Evolutionary conservation across 2,113 vertebrate species (phyloP), one percentile per base, ranked within the genome.

Genomic region (Natator depressus): DNA sequence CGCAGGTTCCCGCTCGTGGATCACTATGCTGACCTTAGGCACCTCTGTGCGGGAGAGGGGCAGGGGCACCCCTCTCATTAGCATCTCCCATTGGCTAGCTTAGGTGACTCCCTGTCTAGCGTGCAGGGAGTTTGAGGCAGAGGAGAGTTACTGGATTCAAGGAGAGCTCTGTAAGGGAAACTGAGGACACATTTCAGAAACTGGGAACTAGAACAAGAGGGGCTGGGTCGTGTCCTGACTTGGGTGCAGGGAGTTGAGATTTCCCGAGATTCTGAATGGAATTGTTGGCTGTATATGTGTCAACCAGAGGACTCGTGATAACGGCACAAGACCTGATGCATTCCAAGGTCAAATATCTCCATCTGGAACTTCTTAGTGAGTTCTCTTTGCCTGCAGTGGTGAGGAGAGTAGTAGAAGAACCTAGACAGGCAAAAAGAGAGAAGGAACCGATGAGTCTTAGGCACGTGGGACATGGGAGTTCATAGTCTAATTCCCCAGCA

Each of bases 371-470:
- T 54, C 42, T 13, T 13, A 14, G 53, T 89, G 31, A 8, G 85
- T 93, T 91, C 47, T 14, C 27, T 31, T 8, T 27, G 42, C 78
- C 49, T 46, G 29, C 78, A 16, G 12, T 13, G 12, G 24, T 80
- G 78, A 49, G 76, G 76, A 46, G 22, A 6, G 24, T 6, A 14
- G 38, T 6, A 29, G 42, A 1, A 89, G 83, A 80, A 53, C 88
- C 89, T 89, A 85, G 93, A 89, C 82, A 89, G 94, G 96, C 84
- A 95, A 94, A 91, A 97, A 91, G 95, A 91, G 94, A 94, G 80
- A 35, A 4, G 35, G 5, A 80, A 16, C 49, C 1, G 7, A 53
- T 7, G 31, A 35, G 42, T 50, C 47, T 51, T 51, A 53, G 49
- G 27, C 2, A 4, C 31, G 24, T 11, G 3, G 22, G 38, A 29